Evolutionary conservation across 2,888 invertebrate species (phyloP).

Genomic region (Prenolepis imparis): DNA sequence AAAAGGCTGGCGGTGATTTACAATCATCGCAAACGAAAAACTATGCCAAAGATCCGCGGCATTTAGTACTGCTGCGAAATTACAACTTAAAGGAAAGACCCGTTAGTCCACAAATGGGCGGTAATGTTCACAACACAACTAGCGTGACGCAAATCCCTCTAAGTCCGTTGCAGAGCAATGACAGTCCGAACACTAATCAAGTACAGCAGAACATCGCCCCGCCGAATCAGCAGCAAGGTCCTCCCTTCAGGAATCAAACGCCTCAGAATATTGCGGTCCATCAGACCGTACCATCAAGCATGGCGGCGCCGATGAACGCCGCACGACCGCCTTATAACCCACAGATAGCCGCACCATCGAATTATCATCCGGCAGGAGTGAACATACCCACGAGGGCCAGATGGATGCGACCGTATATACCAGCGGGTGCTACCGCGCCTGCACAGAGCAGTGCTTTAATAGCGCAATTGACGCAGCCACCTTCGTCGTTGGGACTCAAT

Average conservation of each 20-base stretch:
- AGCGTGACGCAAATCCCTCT: conserved; percentile 85
- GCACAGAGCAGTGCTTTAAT: conserved; percentile 87
- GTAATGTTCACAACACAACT: conserved; percentile 86
- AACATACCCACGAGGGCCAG: conserved; percentile 78
- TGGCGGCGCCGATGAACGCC: conserved; percentile 81
- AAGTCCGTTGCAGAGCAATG: conserved; percentile 88
- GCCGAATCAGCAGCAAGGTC: conserved; percentile 82
- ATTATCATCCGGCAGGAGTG: conserved; percentile 85
- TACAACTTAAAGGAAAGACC: conserved; percentile 89
- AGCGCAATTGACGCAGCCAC: conserved; percentile 88
- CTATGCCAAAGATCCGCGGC: conserved; percentile 95
- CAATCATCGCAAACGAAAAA: conserved; percentile 93
- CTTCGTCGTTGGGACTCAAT: conserved; percentile 86
- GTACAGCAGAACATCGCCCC: conserved; percentile 82
- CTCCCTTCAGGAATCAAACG: conserved; percentile 83
- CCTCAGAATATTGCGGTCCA: conserved; percentile 82
- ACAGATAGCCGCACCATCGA: conserved; percentile 86
- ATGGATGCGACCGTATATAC: conserved; percentile 82
- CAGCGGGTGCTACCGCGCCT: conserved; percentile 77
- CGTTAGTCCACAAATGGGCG: conserved; percentile 89
- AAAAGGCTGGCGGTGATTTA: conserved; percentile 95
- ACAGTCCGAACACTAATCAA: conserved; percentile 87
- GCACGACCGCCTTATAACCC: conserved; percentile 84
- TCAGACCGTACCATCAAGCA: conserved; percentile 80
- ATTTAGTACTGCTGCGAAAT: conserved; percentile 89